Evolutionary conservation across 1,140 invertebrate genomes (phyloP), one percentile per base, ranked within the genome.

Genomic region (Ceratosolen fusciceps): DNA sequence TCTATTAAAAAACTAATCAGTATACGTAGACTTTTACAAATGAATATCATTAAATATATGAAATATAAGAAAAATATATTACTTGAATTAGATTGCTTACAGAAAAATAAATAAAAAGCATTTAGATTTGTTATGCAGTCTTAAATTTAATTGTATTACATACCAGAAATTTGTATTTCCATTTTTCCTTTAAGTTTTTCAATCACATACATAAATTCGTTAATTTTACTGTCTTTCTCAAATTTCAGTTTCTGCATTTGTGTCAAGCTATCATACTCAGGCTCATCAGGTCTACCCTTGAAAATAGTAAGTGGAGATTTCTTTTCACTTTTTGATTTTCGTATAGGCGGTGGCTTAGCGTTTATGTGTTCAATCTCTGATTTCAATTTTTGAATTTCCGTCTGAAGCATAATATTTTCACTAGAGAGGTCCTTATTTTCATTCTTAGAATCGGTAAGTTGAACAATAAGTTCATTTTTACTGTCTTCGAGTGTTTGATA

Each of bases 131-230:
- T n/a, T n/a, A n/a, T n/a, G n/a, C n/a, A n/a, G n/a, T n/a, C n/a
- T n/a, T n/a, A n/a, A n/a, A n/a, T n/a, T n/a, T n/a, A n/a, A n/a
- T n/a, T n/a, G n/a, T n/a, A n/a, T n/a, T n/a, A n/a, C 24, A 7
- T 83, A 87, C 85, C 86, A 80, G 83, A 72, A 21, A 84, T 83
- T 67, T 85, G 86, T n/a, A 62, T 78, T 52, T 81, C 74, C 31
- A 88, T 83, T 62, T 82, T 78, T n/a, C 56, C 68, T 49, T 29
- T 83, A 10, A 87, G 65, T 29, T 81, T 74, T 79, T 85, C 79
- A 73, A 83, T 86, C 5, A 83, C 83, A 49, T 72, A 21, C 21
- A 24, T 26, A 31, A 70, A 72, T 26, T 54, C 47, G 49, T 3
- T 43, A 1, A 26, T n/a, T n/a, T n/a, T 5, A 68, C 21, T 4